Percentiles rank a stretch among this genome's conserved stretches.
phyloP scores from a whole-genome alignment of 2,888 invertebrate genomes.

The Chloroclystis v-ata region DNA sequence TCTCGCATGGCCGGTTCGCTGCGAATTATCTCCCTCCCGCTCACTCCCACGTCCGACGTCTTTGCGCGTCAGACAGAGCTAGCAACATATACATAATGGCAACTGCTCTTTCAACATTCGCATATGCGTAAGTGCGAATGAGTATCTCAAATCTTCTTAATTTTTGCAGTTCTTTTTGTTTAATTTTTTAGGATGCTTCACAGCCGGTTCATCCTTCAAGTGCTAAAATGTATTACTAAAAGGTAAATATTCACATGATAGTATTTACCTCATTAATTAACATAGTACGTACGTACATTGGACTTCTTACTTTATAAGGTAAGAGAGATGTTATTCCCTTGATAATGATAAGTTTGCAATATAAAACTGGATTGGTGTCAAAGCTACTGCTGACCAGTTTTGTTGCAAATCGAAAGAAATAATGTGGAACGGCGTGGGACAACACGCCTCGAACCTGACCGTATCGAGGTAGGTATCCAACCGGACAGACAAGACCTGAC shows the following conservation, averaged over 20 bases:
- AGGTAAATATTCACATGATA: constrained; percentile 30
- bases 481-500: constrained; percentile 66
- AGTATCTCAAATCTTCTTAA: constrained; percentile 71
- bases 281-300: not conserved
- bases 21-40: constrained; percentile 66
- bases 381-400: constrained; percentile 40
- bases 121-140: constrained; percentile 72
- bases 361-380: constrained; percentile 35
- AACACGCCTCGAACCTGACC: constrained; percentile 65
- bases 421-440: constrained; percentile 67
- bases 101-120: constrained; percentile 62
- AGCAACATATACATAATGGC: constrained; percentile 50
- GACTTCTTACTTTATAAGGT: not conserved
- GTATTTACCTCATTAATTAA: constrained; percentile 17
- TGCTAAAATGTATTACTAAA: constrained; percentile 31
- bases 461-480: constrained; percentile 73
- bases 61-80: constrained; percentile 45
- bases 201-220: constrained; percentile 41
- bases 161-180: constrained; percentile 57
- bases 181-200: constrained; percentile 31
- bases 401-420: constrained; percentile 48
- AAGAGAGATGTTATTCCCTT: constrained; percentile 3
- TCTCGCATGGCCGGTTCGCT: constrained; percentile 77
- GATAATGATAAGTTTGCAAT: constrained; percentile 16
- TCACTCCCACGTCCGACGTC: constrained; percentile 44